These are phyloP conservation scores for Tragelaphus strepsiceros DNA, from an alignment of 2,113 vertebrate genomes.

Conservation along the genomic window DNA sequence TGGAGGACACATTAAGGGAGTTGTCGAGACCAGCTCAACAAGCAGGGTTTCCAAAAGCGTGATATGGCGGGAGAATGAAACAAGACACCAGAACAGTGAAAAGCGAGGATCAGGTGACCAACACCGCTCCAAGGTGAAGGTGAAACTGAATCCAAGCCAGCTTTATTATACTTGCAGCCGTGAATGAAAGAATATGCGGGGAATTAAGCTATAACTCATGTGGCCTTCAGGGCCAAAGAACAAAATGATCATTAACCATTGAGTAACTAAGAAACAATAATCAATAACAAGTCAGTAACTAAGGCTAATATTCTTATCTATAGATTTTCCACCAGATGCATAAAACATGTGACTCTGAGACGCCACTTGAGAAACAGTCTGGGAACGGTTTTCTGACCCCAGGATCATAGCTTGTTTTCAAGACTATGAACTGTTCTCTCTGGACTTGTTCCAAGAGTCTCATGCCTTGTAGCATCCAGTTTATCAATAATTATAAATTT, in stretches of 20 bases:
- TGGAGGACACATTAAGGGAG: neutral
- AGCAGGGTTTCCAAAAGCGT: rapidly evolving
- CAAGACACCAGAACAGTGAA: neutral
- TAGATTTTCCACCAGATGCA: neutral
- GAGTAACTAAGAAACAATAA: neutral
- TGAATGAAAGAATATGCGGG: neutral
- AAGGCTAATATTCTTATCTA: neutral
- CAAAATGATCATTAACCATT: neutral
- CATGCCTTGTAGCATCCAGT: neutral
- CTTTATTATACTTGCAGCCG: neutral
- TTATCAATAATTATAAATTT: neutral
- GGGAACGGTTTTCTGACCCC: neutral
- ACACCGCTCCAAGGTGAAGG: neutral
- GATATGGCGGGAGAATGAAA: neutral
- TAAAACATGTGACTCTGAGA: neutral
- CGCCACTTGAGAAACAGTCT: neutral
- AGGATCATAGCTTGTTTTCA: neutral
- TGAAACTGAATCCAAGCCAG: neutral
- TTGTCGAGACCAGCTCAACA: rapidly evolving
- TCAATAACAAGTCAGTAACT: neutral
- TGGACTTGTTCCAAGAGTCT: neutral
- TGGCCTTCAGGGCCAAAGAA: neutral
- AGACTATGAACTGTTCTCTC: neutral
- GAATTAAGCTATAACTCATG: neutral
- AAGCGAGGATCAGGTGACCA: neutral